Conservation (phyloP, 2,797 vertebrate genomes). For the Podargus strigoides region DNA sequence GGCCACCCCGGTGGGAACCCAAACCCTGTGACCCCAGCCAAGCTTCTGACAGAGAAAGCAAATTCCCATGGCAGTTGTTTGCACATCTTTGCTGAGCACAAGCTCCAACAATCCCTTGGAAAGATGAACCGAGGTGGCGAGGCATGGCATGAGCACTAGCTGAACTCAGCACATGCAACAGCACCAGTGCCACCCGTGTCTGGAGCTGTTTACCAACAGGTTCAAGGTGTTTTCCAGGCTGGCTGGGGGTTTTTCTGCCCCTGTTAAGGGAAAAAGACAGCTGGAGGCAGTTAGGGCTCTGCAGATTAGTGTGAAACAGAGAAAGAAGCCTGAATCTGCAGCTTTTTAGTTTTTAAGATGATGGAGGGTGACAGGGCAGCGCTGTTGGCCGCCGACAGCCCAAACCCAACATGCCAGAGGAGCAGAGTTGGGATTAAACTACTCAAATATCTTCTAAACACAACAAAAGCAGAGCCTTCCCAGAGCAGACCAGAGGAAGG, state of each 20-base stretch:
- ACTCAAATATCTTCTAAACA: not conserved
- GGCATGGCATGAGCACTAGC: rapidly evolving
- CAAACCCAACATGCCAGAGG: not conserved
- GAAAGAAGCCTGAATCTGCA: not conserved
- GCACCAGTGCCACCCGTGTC: rapidly evolving
- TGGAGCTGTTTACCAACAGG: not conserved
- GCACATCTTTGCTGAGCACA: too few species aligned
- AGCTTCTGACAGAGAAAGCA: too few species aligned
- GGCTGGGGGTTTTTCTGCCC: not conserved
- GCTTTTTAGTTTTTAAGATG: not conserved
- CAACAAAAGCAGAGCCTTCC: not conserved
- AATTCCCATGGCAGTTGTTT: too few species aligned
- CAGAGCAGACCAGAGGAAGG: not conserved
- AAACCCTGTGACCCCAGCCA: rapidly evolving
- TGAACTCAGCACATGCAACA: not conserved
- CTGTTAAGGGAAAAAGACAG: not conserved
- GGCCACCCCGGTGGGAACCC: rapidly evolving
- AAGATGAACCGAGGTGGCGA: not conserved
- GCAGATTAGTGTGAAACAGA: rapidly evolving
- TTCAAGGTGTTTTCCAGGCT: not conserved
- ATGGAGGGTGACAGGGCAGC: not conserved
- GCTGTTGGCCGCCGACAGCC: rapidly evolving
- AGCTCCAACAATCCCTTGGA: too few species aligned
- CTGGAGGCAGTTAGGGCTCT: not conserved
- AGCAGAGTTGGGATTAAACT: not conserved